phyloP scores from a whole-genome alignment of 1,140 invertebrate genomes.

The Drosophila simulans region DNA sequence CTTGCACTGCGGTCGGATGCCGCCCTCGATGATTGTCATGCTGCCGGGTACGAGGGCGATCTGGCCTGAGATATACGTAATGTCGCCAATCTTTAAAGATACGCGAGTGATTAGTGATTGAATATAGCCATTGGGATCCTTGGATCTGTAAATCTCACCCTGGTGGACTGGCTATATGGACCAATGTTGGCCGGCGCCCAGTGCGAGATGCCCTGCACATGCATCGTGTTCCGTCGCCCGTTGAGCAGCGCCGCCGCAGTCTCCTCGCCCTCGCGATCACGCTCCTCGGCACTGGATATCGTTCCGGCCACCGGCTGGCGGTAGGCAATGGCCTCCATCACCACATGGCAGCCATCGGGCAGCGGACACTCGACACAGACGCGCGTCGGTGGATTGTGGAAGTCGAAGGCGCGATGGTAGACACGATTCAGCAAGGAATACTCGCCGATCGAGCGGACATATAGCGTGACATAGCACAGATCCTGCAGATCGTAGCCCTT shows the following conservation, averaged over 20 bases:
- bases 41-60: slow-evolving; percentile 95
- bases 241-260: slow-evolving; percentile 49
- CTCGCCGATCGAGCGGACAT: slow-evolving; percentile 92
- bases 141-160: slow-evolving; percentile 84
- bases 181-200: slow-evolving; percentile 98
- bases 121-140: not conserved
- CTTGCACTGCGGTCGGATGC: slow-evolving; percentile 91
- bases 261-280: slow-evolving; percentile 48
- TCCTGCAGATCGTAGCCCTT: slow-evolving; percentile 88
- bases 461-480: slow-evolving; percentile 92
- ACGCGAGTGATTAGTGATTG: slow-evolving; percentile 75
- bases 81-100: slow-evolving; percentile 87
- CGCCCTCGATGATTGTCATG: slow-evolving; percentile 89
- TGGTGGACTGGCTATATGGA: slow-evolving; percentile 96
- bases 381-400: slow-evolving; percentile 93
- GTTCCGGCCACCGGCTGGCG: slow-evolving; percentile 68
- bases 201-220: slow-evolving; percentile 97
- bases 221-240: slow-evolving; percentile 88
- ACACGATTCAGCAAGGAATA: slow-evolving; percentile 91
- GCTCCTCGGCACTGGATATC: slow-evolving; percentile 53
- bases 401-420: slow-evolving; percentile 90
- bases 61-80: slow-evolving; percentile 95
- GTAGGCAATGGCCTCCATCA: slow-evolving; percentile 92
- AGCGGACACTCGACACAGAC: slow-evolving; percentile 94
- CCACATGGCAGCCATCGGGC: slow-evolving; percentile 89